These are phyloP conservation scores for Alcedo atthis DNA, from an alignment of 2,797 vertebrate species.

Conservation along the genomic window DNA sequence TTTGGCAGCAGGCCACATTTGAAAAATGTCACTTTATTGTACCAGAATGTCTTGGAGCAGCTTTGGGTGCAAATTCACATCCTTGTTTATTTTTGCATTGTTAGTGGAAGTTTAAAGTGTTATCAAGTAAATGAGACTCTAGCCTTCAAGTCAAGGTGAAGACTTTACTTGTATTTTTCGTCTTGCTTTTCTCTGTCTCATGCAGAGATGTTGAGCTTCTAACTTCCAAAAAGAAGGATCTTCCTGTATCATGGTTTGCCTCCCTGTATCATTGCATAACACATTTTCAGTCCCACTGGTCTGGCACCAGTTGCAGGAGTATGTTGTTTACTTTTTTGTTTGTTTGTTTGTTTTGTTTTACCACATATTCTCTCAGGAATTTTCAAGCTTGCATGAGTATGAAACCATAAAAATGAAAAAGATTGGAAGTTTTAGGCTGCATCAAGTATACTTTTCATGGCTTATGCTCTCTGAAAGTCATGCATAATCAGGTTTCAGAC, in stretches of 20 bases:
- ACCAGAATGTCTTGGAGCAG: not conserved
- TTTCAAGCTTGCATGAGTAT: conserved; percentile 42
- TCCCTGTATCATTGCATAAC: not conserved
- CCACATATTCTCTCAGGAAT: conserved; percentile 26
- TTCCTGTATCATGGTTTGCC: not conserved
- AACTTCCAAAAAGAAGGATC: not conserved
- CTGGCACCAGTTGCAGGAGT: conserved; percentile 42
- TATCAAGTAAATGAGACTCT: not conserved
- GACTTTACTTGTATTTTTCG: not conserved
- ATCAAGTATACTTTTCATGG: conserved; percentile 47
- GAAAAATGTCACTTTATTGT: not conserved
- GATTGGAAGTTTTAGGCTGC: conserved; percentile 23
- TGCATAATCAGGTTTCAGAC: conserved; percentile 59
- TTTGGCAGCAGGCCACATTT: not conserved
- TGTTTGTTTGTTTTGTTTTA: not conserved
- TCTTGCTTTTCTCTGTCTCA: not conserved
- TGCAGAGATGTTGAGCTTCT: not conserved
- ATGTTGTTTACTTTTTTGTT: not conserved
- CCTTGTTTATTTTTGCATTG: not conserved
- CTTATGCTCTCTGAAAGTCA: conserved; percentile 43
- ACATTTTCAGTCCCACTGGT: conserved; percentile 39
- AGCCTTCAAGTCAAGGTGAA: not conserved
- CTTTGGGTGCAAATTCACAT: not conserved
- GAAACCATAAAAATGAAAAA: conserved; percentile 47
- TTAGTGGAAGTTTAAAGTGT: not conserved